Evolutionary conservation across 92 coral and sea anemone genomes (phyloP).

Genomic region (Pocillopora grandis): DNA sequence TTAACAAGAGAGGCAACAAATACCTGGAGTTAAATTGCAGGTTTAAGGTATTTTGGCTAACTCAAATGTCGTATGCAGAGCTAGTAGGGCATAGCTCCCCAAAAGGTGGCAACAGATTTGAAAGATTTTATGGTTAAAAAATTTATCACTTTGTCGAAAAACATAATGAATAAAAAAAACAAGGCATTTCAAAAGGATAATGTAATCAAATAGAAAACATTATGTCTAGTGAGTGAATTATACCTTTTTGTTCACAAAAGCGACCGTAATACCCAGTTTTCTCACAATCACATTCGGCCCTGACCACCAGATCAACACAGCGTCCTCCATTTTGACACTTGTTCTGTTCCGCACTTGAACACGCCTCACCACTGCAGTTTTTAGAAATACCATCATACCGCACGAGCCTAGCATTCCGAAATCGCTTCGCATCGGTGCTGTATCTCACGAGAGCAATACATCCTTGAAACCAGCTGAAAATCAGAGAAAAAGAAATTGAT

Average conservation of each 20-base stretch:
- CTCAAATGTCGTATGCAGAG: too few species aligned
- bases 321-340: slow-evolving; percentile 68
- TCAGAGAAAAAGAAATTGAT: background rate
- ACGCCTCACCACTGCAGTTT: slow-evolving; percentile 65
- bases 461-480: slow-evolving; percentile 28
- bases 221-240: background rate
- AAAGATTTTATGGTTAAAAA: too few species aligned
- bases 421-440: slow-evolving; percentile 11
- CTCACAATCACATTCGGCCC: slow-evolving; percentile 68
- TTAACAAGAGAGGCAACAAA: too few species aligned
- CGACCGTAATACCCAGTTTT: slow-evolving; percentile 81
- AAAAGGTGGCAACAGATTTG: too few species aligned
- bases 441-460: slow-evolving; percentile 37
- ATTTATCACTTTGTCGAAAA: too few species aligned
- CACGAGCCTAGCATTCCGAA: slow-evolving; percentile 26
- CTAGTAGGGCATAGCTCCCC: too few species aligned
- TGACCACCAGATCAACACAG: slow-evolving; percentile 72
- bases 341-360: slow-evolving; percentile 37
- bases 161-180: too few species aligned
- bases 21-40: too few species aligned
- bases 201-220: too few species aligned
- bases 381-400: slow-evolving; percentile 1
- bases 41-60: too few species aligned
- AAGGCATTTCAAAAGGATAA: background rate
- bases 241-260: slow-evolving; percentile 50